A percentile compares a stretch with the other conserved stretches of the same genome.
Conservation (phyloP, 2,113 vertebrate species). For the Sorex araneus region DNA sequence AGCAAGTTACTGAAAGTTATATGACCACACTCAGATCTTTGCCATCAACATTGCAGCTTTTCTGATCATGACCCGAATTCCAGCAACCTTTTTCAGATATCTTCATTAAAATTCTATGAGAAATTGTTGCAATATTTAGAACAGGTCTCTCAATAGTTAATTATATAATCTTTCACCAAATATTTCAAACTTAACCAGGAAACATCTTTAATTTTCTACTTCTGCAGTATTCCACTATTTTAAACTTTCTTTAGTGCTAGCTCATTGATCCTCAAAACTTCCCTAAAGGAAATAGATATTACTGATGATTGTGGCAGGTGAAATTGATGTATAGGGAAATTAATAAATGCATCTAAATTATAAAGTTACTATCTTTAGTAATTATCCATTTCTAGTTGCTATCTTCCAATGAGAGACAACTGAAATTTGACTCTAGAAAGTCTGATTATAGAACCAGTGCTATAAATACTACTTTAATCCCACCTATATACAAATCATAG, state of each 20-base stretch:
- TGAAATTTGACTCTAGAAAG: background rate
- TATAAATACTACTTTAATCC: background rate
- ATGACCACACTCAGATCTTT: background rate
- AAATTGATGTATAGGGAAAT: too few species aligned
- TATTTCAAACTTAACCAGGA: constrained; percentile 21
- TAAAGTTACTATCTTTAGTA: too few species aligned
- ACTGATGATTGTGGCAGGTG: too few species aligned
- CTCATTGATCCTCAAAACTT: too few species aligned
- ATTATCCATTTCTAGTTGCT: too few species aligned
- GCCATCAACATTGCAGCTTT: background rate
- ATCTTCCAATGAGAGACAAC: too few species aligned
- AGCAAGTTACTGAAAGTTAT: background rate
- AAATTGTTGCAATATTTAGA: constrained; percentile 15
- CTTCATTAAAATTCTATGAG: background rate
- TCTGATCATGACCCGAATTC: constrained; percentile 32
- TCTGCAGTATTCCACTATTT: background rate
- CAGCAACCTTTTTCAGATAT: background rate
- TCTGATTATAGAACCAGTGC: background rate
- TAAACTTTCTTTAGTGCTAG: too few species aligned
- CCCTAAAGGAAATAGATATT: too few species aligned
- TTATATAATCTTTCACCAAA: background rate
- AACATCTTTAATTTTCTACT: background rate
- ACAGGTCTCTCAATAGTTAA: background rate
- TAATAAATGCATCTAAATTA: too few species aligned
- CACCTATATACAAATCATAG: background rate